These are phyloP conservation scores for Larimichthys crocea DNA, from an alignment of 2,113 vertebrate genomes.

Conservation along the genomic window DNA sequence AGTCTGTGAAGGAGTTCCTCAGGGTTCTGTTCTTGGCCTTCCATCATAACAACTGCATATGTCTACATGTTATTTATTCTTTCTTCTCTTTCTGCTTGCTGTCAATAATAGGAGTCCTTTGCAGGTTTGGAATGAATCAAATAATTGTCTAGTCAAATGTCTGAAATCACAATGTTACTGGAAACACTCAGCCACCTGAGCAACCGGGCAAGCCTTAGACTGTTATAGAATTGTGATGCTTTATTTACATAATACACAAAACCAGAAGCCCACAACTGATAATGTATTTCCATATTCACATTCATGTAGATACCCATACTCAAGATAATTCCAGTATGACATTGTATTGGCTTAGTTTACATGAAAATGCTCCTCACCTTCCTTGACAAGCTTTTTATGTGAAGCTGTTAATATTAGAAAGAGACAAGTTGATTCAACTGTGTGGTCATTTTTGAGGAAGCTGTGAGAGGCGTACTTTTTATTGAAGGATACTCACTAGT, in stretches of 20 bases:
- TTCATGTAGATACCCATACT: too few species aligned
- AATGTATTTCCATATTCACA: neutral
- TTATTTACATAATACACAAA: neutral
- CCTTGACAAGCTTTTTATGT: neutral
- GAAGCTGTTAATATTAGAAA: neutral
- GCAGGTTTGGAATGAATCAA: neutral
- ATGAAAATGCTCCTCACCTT: neutral
- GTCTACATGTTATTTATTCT: neutral
- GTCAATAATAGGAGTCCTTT: neutral
- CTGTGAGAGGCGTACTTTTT: neutral
- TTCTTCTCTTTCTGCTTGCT: neutral
- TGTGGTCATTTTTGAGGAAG: neutral
- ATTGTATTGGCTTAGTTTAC: neutral
- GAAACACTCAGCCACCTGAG: neutral
- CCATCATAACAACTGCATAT: too few species aligned
- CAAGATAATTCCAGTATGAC: neutral
- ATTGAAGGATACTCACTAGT: neutral
- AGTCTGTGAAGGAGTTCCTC: conserved; percentile 10
- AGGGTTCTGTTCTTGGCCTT: conserved; percentile 10
- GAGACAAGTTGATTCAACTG: neutral
- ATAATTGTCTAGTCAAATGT: neutral
- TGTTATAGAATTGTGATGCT: neutral
- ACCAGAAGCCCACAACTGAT: too few species aligned
- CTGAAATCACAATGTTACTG: neutral
- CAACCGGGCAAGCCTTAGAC: neutral